These are phyloP conservation scores for Sesamia inferens DNA, from an alignment of 2,888 invertebrate species.

Conservation along the genomic window DNA sequence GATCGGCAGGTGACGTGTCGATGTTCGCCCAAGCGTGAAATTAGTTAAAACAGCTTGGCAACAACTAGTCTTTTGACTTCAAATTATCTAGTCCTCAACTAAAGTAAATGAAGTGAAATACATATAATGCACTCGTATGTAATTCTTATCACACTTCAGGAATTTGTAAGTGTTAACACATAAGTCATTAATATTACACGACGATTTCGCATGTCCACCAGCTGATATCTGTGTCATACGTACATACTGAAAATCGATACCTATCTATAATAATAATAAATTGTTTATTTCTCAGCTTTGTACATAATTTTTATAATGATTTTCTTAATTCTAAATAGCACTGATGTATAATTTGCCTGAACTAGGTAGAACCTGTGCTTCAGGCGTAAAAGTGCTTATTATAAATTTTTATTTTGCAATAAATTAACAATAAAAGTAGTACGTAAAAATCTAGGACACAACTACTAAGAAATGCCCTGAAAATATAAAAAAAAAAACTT, in stretches of 20 bases:
- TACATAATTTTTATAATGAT: no score
- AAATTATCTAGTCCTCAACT: not conserved
- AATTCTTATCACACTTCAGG: slow-evolving; percentile 13
- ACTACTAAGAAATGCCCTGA: not conserved
- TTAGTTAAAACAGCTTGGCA: not conserved
- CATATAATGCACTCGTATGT: not conserved
- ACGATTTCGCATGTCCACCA: not conserved
- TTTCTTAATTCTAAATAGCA: no score
- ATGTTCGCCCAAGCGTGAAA: not conserved
- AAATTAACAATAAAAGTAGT: no score
- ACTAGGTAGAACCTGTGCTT: no score
- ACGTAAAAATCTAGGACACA: no score
- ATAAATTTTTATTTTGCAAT: no score
- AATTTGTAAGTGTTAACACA: not conserved
- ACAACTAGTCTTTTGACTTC: not conserved
- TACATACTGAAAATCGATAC: not conserved
- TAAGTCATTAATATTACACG: slow-evolving; percentile 29
- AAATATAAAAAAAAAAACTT: not conserved
- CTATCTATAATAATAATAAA: not conserved
- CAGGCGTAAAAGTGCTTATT: no score
- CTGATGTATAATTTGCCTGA: no score
- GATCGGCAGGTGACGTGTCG: not conserved
- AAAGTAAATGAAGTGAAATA: not conserved
- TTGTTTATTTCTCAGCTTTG: no score
- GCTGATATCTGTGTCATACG: slow-evolving; percentile 11